A percentile compares a stretch with the other conserved stretches of the same genome.
Evolutionary conservation across 2,888 invertebrate species (phyloP).

Genomic region (Drosophila nigricruria): DNA sequence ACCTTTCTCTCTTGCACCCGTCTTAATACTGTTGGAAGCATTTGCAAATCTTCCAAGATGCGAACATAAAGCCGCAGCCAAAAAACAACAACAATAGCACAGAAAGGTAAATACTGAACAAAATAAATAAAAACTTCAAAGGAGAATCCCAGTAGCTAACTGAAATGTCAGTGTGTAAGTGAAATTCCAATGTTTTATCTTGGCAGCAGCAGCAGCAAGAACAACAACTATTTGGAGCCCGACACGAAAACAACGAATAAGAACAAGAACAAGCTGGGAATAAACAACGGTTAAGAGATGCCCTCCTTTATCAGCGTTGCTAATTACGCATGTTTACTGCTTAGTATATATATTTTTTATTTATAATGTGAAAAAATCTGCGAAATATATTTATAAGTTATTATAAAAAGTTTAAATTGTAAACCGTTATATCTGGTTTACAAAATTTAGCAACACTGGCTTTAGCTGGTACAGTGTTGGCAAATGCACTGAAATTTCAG

Average conservation of each 20-base stretch:
- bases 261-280: constrained; percentile 27
- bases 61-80: constrained; percentile 33
- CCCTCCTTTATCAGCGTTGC: constrained; percentile 34
- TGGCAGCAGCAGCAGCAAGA: constrained; percentile 42
- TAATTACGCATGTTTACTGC: neutral
- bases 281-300: constrained; percentile 18
- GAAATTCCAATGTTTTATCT: constrained; percentile 79
- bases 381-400: too few relatives aligned
- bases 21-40: constrained; percentile 21
- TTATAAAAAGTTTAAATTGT: too few relatives aligned
- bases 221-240: constrained; percentile 59
- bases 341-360: neutral
- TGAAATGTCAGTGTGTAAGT: constrained; percentile 63
- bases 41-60: constrained; percentile 50
- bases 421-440: neutral
- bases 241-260: constrained; percentile 50
- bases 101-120: constrained; percentile 70
- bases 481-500: neutral
- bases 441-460: neutral
- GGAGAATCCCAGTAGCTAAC: constrained; percentile 82
- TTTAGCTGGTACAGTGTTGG: neutral
- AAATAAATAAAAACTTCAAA: constrained; percentile 72
- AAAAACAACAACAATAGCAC: constrained; percentile 43
- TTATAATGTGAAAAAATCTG: too few relatives aligned
- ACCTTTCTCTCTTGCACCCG: constrained; percentile 27